Evolutionary conservation across 23 tunicate genomes (phyloP), one percentile per base, ranked within the genome.

Genomic region (Trididemnum clinides): DNA sequence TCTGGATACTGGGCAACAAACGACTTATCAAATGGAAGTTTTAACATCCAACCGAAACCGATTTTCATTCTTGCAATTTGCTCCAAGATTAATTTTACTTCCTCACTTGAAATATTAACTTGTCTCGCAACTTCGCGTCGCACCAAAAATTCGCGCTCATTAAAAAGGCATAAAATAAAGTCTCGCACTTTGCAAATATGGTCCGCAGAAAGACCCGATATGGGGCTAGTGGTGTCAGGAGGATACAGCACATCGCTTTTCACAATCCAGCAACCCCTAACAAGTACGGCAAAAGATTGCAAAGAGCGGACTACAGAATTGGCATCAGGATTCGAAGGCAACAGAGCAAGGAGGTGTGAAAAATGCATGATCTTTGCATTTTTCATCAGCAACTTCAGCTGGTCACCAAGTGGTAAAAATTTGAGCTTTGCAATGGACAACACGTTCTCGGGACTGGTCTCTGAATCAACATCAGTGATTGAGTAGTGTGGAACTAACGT

Each of bases 171-270:
- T 18, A 92, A 59, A 18, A 92, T 92, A 38, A 65, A 92, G 57
- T 92, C 97, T 3, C 97, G 62, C 19, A 70, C 85, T 34, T 78
- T 83, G 77, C 97, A 92, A 64, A 92, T 72, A 21, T 26, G 51
- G 0, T 92, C 97, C 0, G 88, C 32, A 31, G 91, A 89, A 6
- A 70, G 70, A 3, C 97, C 97, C 19, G 91, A 77, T 1, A 92
- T 70, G 15, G 88, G 81, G 39, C 91, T 87, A 28, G 77, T 33
- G 12, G 97, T 83, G 10, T 83, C 38, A 29, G 97, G 71, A 0
- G 97, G 97, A 87, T 77, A 92, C 31, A 92, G 74, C 5, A 92
- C 84, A 22, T 92, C 97, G 50, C 97, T 92, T 83, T 92, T 92
- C 1, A 92, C 97, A 38, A 92, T 83, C 91, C 91, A 92, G 59